These are phyloP conservation scores for Macroglossus sobrinus DNA, from an alignment of 2,113 vertebrate genomes.

Conservation along the genomic window DNA sequence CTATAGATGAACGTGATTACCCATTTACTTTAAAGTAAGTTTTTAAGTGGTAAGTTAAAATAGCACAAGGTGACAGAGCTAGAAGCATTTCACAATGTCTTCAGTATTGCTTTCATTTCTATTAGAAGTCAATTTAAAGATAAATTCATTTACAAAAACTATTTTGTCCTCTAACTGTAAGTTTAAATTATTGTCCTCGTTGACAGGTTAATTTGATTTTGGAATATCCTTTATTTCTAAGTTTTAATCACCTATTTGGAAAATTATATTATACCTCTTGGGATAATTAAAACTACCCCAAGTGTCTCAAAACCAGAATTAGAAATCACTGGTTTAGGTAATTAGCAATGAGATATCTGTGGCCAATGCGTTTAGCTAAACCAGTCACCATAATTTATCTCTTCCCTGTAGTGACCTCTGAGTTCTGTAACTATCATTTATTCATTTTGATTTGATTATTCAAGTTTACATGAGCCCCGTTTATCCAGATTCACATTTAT, in stretches of 20 bases:
- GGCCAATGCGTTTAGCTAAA: neutral
- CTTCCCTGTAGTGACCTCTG: neutral
- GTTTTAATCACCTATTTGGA: slow-evolving; percentile 39
- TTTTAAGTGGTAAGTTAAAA: neutral
- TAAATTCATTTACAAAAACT: slow-evolving; percentile 12
- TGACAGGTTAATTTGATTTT: slow-evolving; percentile 28
- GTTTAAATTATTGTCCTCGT: neutral
- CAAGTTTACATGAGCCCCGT: neutral
- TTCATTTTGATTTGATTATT: neutral
- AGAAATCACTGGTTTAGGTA: slow-evolving; percentile 32
- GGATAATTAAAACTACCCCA: slow-evolving; percentile 32
- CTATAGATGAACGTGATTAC: neutral
- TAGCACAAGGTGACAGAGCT: neutral
- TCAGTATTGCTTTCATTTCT: neutral
- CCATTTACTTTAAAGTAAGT: neutral
- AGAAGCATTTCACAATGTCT: neutral
- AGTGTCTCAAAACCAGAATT: slow-evolving; percentile 35
- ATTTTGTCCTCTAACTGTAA: neutral
- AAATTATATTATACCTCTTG: slow-evolving; percentile 14
- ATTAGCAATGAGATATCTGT: neutral
- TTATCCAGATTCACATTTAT: neutral
- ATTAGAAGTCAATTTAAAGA: neutral
- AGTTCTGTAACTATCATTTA: neutral
- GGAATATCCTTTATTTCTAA: slow-evolving; percentile 12
- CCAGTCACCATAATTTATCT: neutral